These are phyloP conservation scores for Parnassius smintheus DNA, from an alignment of 2,888 invertebrate genomes.

Conservation along the genomic window DNA sequence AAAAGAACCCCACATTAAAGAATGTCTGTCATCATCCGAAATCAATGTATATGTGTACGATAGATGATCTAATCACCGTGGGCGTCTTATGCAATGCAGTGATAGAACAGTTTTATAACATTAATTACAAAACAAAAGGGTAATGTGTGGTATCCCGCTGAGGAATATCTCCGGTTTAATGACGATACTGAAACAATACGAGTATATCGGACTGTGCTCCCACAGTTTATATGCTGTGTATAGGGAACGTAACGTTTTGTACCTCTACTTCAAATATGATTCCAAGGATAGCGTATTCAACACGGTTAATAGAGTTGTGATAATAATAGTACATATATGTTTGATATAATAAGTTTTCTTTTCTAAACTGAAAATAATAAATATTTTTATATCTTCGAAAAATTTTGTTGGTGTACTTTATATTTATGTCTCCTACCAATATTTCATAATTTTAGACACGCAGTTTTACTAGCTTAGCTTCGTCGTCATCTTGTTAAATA, in stretches of 20 bases:
- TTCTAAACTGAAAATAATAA: too few relatives aligned
- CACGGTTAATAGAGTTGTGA: slow-evolving; percentile 19
- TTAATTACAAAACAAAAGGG: slow-evolving; percentile 69
- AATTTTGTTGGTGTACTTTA: too few relatives aligned
- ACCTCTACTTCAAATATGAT: not conserved
- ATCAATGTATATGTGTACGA: slow-evolving; percentile 23
- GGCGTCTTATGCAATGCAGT: slow-evolving; percentile 48
- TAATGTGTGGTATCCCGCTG: slow-evolving; percentile 61
- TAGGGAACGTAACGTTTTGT: too few relatives aligned
- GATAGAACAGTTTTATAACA: slow-evolving; percentile 57
- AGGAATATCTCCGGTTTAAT: slow-evolving; percentile 45
- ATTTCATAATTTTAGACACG: too few relatives aligned
- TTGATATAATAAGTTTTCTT: slow-evolving; percentile 2
- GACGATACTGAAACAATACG: slow-evolving; percentile 58
- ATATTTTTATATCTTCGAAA: too few relatives aligned
- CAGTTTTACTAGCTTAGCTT: too few relatives aligned
- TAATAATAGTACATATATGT: slow-evolving; percentile 4
- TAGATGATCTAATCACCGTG: slow-evolving; percentile 36
- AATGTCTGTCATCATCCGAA: slow-evolving; percentile 32
- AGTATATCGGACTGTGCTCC: slow-evolving; percentile 36
- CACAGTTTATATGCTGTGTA: not conserved
- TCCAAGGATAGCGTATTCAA: slow-evolving; percentile 13
- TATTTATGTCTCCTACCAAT: too few relatives aligned
- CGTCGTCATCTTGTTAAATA: too few relatives aligned
- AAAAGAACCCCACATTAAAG: slow-evolving; percentile 7